A percentile compares a stretch with the other conserved stretches of the same genome.
phyloP scores from a whole-genome alignment of 1,140 invertebrate genomes.

The Lucilia sericata region DNA sequence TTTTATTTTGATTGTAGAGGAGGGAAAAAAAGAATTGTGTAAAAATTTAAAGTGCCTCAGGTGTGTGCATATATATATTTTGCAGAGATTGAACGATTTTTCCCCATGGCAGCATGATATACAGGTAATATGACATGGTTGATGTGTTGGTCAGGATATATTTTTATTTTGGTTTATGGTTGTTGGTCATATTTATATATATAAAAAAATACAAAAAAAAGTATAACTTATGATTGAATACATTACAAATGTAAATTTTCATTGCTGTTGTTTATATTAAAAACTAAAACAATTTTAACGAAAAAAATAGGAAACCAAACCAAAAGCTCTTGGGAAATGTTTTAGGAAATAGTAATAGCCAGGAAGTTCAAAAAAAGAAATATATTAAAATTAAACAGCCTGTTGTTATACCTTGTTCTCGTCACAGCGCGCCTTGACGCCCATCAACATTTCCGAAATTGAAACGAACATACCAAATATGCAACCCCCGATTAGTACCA shows the following conservation, averaged over 20 bases:
- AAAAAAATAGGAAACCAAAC: neutral
- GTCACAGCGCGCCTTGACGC: constrained; percentile 61
- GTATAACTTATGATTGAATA: neutral
- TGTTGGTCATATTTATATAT: constrained; percentile 3
- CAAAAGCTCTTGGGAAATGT: neutral
- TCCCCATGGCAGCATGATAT: neutral
- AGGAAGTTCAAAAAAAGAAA: neutral
- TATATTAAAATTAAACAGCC: neutral
- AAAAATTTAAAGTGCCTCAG: constrained; percentile 16
- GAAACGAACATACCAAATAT: constrained; percentile 67
- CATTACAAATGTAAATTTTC: constrained; percentile 4
- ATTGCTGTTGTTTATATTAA: neutral
- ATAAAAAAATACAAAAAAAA: neutral
- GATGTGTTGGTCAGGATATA: constrained; percentile 9
- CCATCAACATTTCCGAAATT: constrained; percentile 66
- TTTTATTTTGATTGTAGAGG: neutral
- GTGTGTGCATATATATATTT: neutral
- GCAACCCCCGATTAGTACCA: constrained; percentile 74
- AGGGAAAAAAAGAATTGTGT: neutral
- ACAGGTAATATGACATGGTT: constrained; percentile 12
- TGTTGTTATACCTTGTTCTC: constrained; percentile 61
- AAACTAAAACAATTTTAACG: neutral
- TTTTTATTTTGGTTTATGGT: neutral
- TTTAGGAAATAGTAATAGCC: neutral
- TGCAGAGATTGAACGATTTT: neutral